phyloP scores from a whole-genome alignment of 1,140 invertebrate genomes.

The Cyrtorhinus lividipennis region DNA sequence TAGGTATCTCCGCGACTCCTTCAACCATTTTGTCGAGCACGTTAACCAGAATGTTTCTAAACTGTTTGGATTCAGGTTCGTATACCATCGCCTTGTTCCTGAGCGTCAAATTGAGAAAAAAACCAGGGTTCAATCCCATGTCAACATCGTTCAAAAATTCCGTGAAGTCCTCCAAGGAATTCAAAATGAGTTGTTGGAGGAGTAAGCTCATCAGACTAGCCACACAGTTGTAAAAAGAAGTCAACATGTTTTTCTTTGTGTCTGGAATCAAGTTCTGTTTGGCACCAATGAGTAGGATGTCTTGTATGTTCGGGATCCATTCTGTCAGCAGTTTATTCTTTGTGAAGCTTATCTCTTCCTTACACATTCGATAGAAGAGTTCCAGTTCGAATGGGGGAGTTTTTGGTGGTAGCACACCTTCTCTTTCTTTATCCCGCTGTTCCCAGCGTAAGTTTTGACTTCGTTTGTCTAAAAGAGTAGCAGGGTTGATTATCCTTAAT shows the following conservation, averaged over 20 bases:
- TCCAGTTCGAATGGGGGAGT: slow-evolving; percentile 15
- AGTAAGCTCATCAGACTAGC: slow-evolving; percentile 75
- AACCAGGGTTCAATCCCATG: slow-evolving; percentile 57
- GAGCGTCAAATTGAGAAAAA: slow-evolving; percentile 53
- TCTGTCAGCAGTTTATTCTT: slow-evolving; percentile 36
- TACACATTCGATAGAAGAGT: slow-evolving; percentile 25
- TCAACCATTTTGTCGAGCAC: slow-evolving; percentile 57
- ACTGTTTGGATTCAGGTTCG: slow-evolving; percentile 62
- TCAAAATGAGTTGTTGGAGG: slow-evolving; percentile 60
- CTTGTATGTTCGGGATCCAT: slow-evolving; percentile 45
- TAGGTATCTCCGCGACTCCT: slow-evolving; percentile 48
- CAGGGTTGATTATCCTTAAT: neutral
- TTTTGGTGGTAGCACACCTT: neutral
- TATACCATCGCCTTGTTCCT: slow-evolving; percentile 54
- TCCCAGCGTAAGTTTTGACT: neutral
- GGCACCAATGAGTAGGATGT: slow-evolving; percentile 26
- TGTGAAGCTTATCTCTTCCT: slow-evolving; percentile 36
- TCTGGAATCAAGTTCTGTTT: slow-evolving; percentile 36
- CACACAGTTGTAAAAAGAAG: slow-evolving; percentile 69
- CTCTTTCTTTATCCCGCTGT: neutral
- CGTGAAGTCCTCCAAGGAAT: slow-evolving; percentile 63
- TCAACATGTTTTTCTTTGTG: slow-evolving; percentile 46
- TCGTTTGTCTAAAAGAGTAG: neutral
- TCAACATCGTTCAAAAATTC: slow-evolving; percentile 57
- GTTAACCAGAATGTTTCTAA: slow-evolving; percentile 50